Percentiles rank a stretch among this genome's conserved stretches.
Evolutionary conservation across 2,888 invertebrate genomes (phyloP).

Genomic region (Phyto melanocephala): DNA sequence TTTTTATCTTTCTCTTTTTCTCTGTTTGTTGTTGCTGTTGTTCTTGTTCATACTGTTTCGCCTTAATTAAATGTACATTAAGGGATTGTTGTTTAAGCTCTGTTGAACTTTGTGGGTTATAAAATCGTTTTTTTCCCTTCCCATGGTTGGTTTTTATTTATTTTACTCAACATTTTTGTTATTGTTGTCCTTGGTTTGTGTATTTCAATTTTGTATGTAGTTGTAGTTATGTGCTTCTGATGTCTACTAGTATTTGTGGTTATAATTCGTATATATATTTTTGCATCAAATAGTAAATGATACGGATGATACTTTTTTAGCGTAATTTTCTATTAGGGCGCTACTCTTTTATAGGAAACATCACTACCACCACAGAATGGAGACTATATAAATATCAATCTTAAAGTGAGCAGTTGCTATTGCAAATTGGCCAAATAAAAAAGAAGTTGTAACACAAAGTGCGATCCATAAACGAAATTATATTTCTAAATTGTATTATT

Average conservation of each 20-base stretch:
- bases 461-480: too few species aligned
- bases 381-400: too few species aligned
- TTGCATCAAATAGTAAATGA: constrained; percentile 3
- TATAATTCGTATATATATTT: constrained; percentile 1
- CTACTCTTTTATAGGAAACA: neutral
- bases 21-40: neutral
- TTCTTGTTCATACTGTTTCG: constrained; percentile 47
- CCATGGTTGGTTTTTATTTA: neutral
- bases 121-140: constrained; percentile 11
- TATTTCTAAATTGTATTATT: too few species aligned
- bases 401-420: too few species aligned
- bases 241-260: constrained; percentile 11
- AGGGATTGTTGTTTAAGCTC: constrained; percentile 57
- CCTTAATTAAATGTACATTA: constrained; percentile 66
- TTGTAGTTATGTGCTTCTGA: neutral
- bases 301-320: neutral
- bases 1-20: neutral
- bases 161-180: constrained; percentile 23
- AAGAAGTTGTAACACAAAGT: too few species aligned
- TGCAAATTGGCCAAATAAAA: too few species aligned
- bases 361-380: too few species aligned
- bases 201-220: constrained; percentile 24
- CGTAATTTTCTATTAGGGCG: neutral
- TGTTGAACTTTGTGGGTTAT: constrained; percentile 62
- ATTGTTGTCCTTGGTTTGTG: constrained; percentile 46